phyloP scores from a whole-genome alignment of 2,797 vertebrate species.

The Brachyrhaphis roseni region DNA sequence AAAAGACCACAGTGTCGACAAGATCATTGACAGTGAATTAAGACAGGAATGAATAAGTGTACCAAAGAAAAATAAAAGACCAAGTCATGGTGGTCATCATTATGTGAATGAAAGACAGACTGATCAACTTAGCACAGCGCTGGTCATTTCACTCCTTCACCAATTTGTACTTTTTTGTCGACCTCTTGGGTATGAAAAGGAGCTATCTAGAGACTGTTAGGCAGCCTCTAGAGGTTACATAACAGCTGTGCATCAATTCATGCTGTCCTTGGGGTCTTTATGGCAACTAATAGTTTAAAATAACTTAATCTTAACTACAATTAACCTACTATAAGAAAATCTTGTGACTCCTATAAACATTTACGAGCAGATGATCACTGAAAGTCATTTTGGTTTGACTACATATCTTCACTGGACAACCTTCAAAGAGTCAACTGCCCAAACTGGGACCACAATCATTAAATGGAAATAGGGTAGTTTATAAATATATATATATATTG shows the following conservation, averaged over 20 bases:
- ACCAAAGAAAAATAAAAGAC: constrained; percentile 72
- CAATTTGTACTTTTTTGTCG: not conserved
- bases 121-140: constrained; percentile 59
- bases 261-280: not conserved
- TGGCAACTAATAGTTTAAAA: not conserved
- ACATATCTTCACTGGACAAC: not conserved
- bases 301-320: not conserved
- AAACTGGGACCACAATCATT: not conserved
- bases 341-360: not conserved
- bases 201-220: not conserved
- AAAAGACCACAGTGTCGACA: constrained; percentile 82
- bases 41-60: constrained; percentile 70
- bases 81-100: constrained; percentile 57
- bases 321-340: not conserved
- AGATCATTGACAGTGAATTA: constrained; percentile 80
- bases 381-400: not conserved
- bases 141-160: constrained; percentile 7
- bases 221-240: not conserved
- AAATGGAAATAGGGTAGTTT: not conserved
- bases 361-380: not conserved
- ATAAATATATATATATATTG: not conserved
- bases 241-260: not conserved
- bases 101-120: constrained; percentile 73
- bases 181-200: not conserved
- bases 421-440: not conserved